Percentiles rank a stretch among this genome's conserved stretches.
These are phyloP conservation scores for Parelbella ahira DNA, from an alignment of 2,888 invertebrate species.

Conservation along the genomic window DNA sequence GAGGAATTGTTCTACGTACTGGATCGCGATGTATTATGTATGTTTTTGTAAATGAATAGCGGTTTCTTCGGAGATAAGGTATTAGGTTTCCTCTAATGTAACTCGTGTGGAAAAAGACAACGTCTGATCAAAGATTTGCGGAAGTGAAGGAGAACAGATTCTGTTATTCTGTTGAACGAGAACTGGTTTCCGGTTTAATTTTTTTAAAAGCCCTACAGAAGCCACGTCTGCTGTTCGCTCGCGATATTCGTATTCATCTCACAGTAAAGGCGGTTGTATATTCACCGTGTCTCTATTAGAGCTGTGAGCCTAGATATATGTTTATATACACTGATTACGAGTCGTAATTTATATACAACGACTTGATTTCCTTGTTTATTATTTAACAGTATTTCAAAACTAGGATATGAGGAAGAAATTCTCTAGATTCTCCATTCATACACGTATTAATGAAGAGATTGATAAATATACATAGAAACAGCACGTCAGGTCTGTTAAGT, in stretches of 20 bases:
- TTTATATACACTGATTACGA: no score
- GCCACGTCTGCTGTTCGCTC: slow-evolving; percentile 1
- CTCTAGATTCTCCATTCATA: no score
- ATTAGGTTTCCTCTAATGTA: slow-evolving; percentile 2
- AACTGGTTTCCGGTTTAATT: slow-evolving; percentile 16
- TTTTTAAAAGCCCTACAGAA: slow-evolving; percentile 12
- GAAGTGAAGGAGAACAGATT: slow-evolving; percentile 2
- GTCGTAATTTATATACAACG: no score
- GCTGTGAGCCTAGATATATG: no score
- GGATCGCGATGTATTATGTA: slow-evolving; percentile 40
- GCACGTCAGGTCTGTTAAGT: no score
- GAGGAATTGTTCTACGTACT: slow-evolving; percentile 37
- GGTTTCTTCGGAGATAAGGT: slow-evolving; percentile 28
- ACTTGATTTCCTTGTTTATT: no score
- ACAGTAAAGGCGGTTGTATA: no score
- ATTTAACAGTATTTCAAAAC: no score
- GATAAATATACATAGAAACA: no score
- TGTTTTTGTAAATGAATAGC: slow-evolving; percentile 40
- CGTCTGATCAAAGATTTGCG: slow-evolving; percentile 6
- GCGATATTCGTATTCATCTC: neutral
- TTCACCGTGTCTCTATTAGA: no score
- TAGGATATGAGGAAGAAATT: no score
- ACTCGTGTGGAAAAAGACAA: neutral
- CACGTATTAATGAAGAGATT: no score
- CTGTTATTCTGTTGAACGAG: slow-evolving; percentile 3